A percentile compares a stretch with the other conserved stretches of the same genome.
These are phyloP conservation scores for Aspidiotus rigidus DNA, from an alignment of 2,888 invertebrate genomes.

Conservation along the genomic window DNA sequence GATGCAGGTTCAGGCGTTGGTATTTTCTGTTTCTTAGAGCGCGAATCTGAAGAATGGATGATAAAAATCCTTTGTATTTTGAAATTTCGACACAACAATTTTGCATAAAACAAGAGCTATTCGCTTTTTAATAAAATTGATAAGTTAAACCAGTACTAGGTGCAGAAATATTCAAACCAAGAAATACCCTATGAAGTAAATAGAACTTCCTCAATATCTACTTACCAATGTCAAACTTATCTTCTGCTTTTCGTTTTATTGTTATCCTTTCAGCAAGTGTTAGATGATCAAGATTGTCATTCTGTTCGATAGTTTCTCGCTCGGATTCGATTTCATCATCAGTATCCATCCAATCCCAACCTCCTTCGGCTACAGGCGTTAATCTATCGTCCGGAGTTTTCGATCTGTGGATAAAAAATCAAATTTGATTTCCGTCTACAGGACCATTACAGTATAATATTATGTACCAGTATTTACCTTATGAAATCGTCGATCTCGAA, in stretches of 20 bases:
- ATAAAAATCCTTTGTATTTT: no score
- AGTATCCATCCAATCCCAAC: slow-evolving; percentile 15
- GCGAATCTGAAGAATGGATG: no score
- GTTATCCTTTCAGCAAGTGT: slow-evolving; percentile 16
- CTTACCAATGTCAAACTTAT: slow-evolving; percentile 15
- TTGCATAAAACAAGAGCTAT: no score
- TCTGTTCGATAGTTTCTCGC: slow-evolving; percentile 2
- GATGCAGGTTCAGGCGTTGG: no score
- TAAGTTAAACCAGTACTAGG: no score
- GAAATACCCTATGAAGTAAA: background rate
- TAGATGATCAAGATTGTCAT: slow-evolving; percentile 17
- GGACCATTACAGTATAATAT: background rate
- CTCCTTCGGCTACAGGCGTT: slow-evolving; percentile 40
- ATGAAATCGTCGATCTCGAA: slow-evolving; percentile 27
- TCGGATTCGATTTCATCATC: slow-evolving; percentile 20
- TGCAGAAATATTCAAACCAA: no score
- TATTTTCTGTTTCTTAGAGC: no score
- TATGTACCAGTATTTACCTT: background rate
- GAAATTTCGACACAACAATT: no score
- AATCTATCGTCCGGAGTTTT: slow-evolving; percentile 41
- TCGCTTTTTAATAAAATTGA: no score
- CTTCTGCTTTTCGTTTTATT: slow-evolving; percentile 22
- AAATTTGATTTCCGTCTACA: background rate
- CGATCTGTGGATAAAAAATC: slow-evolving; percentile 37
- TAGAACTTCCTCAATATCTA: background rate